Evolutionary conservation across 2,113 vertebrate genomes (phyloP), one percentile per base, ranked within the genome.

Genomic region (Trematomus loennbergii): DNA sequence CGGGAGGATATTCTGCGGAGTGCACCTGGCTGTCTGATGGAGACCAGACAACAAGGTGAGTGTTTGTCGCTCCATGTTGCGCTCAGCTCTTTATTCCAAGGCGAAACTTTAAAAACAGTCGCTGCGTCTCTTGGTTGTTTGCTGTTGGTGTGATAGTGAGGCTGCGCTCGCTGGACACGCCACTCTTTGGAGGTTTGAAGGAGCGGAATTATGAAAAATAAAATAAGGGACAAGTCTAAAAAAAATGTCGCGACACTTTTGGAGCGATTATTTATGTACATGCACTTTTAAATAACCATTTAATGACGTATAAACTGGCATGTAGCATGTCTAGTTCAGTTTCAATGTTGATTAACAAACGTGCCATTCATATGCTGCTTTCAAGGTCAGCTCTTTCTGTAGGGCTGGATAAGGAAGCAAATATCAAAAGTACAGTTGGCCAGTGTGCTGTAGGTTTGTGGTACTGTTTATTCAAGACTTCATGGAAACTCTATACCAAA

Each of bases 11-110:
- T 29, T 25, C 20, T 12, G 43, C 22, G 77, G 65, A 83, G 57
- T 12, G 81, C 61, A 82, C 61, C 78, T 78, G 57, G 12, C 50
- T 8, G 82, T 63, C 43, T 54, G 60, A 96, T 96, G 95, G 95
- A 95, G 84, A 91, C 87, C 65, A 90, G 88, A 76, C 94, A 94
- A 79, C 94, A 94, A 90, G 94, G 95, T 96, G 83, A 93, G 94
- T 67, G 45, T 0, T 16, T 4, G 45, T n/a, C 9, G 18, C 2
- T 16, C 36, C 5, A 22, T 9, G 2, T 12, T 12, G 6, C 8
- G 18, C 20, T 15, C 10, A 17, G 12, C 2, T 20, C 1, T 22
- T 46, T 54, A 9, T 48, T 11, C 16, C 9, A 22, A 43, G n/a
- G 46, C 5, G 8, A 12, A 48, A 57, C 3, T 49, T 29, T n/a